Percentiles rank a stretch among this genome's conserved stretches.
These are phyloP conservation scores for Andrena cerasifolii DNA, from an alignment of 1,140 invertebrate genomes.

Conservation along the genomic window DNA sequence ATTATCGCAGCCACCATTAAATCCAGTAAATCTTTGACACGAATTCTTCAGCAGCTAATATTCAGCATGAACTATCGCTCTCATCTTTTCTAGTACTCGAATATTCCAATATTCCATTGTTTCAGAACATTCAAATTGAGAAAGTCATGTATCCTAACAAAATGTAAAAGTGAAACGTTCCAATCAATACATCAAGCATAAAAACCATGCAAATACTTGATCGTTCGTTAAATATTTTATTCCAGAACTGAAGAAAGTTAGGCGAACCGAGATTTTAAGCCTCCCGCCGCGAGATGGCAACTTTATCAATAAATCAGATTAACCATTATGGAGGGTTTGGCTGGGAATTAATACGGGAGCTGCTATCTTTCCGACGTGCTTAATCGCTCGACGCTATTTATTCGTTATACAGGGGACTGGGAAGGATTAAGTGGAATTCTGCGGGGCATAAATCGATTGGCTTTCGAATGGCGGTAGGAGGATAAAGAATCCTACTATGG, in stretches of 20 bases:
- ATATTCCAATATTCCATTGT: no score
- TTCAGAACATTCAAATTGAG: no score
- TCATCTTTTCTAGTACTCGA: no score
- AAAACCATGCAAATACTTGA: no score
- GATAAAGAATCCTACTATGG: neutral
- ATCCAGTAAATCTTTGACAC: no score
- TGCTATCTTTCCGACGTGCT: constrained; percentile 27
- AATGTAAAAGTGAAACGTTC: no score
- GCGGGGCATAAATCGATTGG: constrained; percentile 48
- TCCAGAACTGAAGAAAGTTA: neutral
- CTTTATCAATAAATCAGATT: constrained; percentile 45
- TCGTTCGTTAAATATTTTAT: neutral
- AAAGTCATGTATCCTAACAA: no score
- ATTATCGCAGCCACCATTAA: no score
- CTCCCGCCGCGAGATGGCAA: constrained; percentile 1
- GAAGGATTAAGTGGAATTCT: constrained; percentile 55
- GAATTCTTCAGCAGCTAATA: no score
- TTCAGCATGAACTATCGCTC: no score
- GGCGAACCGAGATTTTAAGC: neutral
- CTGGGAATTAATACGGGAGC: constrained; percentile 31
- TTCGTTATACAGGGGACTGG: constrained; percentile 26
- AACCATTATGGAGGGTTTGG: constrained; percentile 9
- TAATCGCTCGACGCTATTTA: constrained; percentile 57
- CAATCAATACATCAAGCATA: no score
- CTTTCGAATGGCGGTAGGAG: neutral